A percentile compares a stretch with the other conserved stretches of the same genome.
Evolutionary conservation across 2,888 invertebrate species (phyloP).

Genomic region (Sphinx pinastri): DNA sequence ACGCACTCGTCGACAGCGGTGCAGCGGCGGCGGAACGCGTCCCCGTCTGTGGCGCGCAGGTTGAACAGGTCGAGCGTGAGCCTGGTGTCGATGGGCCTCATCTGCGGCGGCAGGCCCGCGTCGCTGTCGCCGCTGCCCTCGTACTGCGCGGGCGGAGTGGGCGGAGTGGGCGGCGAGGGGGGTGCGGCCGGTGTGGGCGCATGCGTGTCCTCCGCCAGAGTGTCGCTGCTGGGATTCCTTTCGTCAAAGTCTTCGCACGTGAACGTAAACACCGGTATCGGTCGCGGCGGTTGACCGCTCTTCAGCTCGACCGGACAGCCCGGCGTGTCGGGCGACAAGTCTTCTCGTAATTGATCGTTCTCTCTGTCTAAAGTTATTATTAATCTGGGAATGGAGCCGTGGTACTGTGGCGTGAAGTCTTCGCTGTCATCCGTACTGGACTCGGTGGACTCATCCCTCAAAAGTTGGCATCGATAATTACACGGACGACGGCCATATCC

Average conservation of each 20-base stretch:
- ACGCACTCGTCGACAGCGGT: conserved; percentile 73
- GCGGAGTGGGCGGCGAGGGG: conserved; percentile 34
- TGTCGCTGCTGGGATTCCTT: conserved; percentile 47
- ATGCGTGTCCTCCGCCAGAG: conserved; percentile 47
- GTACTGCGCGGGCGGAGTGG: conserved; percentile 40
- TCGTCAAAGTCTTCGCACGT: conserved; percentile 77
- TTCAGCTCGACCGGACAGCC: conserved; percentile 67
- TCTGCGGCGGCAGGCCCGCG: conserved; percentile 62
- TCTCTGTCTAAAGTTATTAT: conserved; percentile 74
- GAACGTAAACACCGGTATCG: conserved; percentile 74
- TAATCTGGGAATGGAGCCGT: conserved; percentile 73
- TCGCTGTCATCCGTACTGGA: conserved; percentile 76
- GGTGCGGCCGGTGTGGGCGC: conserved; percentile 56
- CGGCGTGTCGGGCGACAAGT: conserved; percentile 71
- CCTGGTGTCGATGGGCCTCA: conserved; percentile 72
- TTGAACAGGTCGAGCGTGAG: conserved; percentile 70
- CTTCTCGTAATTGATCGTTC: conserved; percentile 69
- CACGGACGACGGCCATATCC: conserved; percentile 67
- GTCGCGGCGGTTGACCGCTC: conserved; percentile 49
- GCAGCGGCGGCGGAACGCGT: conserved; percentile 61
- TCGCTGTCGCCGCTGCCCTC: conserved; percentile 56
- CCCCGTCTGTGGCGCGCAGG: conserved; percentile 50
- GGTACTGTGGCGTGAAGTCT: conserved; percentile 61
- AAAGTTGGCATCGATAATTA: conserved; percentile 58
- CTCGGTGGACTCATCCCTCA: conserved; percentile 70